phyloP scores from a whole-genome alignment of 1,140 invertebrate genomes.

The Drosophila nigrodunni region DNA sequence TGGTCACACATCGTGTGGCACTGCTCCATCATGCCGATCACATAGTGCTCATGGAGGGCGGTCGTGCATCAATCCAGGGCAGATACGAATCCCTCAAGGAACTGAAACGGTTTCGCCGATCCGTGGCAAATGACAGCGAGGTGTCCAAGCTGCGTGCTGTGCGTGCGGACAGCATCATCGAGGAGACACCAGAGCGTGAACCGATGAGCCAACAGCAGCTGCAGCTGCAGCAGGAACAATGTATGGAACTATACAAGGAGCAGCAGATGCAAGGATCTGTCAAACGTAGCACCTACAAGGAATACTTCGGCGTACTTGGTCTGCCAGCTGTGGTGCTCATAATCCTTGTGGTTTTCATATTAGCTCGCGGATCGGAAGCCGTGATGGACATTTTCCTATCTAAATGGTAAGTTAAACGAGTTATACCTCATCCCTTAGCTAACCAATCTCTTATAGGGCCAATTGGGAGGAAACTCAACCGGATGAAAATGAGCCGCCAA shows the following conservation, averaged over 20 bases:
- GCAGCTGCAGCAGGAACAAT: conserved; percentile 55
- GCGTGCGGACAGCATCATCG: conserved; percentile 61
- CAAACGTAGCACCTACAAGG: conserved; percentile 86
- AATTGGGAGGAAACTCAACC: conserved; percentile 81
- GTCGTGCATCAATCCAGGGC: conserved; percentile 82
- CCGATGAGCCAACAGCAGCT: conserved; percentile 49
- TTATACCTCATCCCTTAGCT: not conserved
- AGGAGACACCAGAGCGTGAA: conserved; percentile 52
- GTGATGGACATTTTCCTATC: conserved; percentile 92
- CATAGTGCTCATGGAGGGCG: conserved; percentile 88
- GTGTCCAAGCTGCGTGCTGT: conserved; percentile 52
- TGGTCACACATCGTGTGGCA: conserved; percentile 96
- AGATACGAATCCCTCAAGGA: conserved; percentile 80
- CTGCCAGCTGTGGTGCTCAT: conserved; percentile 86
- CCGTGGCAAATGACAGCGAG: conserved; percentile 70
- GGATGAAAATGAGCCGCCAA: conserved; percentile 52
- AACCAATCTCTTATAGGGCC: conserved; percentile 47
- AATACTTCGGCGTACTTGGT: conserved; percentile 90
- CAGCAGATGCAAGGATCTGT: conserved; percentile 84
- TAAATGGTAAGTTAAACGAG: conserved; percentile 86
- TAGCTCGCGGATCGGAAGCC: conserved; percentile 89
- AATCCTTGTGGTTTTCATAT: conserved; percentile 87
- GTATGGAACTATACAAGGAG: conserved; percentile 80
- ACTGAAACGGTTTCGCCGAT: conserved; percentile 65
- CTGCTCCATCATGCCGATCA: conserved; percentile 91